Base-by-base conservation (phyloP, 1,140 invertebrate species). In the Thaumetopoea pityocampa region DNA sequence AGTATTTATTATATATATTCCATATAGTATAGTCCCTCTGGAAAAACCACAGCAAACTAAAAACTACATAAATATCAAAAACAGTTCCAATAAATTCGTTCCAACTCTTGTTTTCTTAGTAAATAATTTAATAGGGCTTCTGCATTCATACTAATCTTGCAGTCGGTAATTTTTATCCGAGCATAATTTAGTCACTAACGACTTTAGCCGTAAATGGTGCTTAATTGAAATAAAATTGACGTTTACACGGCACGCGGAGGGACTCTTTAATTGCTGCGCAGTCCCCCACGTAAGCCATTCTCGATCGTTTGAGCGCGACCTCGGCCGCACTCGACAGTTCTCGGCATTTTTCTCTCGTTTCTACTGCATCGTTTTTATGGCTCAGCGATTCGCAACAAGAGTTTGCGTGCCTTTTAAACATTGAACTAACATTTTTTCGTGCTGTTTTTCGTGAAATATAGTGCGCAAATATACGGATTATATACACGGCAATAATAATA, bases 221-320 rank as follows among this genome's bases (percentile, higher is more conserved):
- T 47, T 53, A 59, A 59, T 59, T 53, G 51, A 53, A 53, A 59
- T 45, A 42, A 45, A 59, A 53, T 53, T 43, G 43, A 53, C 50
- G 46, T 59, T 51, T 53, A 59, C 50, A 53, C 42, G 30, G 33
- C 30, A 28, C 40, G 38, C 40, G 18, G 32, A n/a, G 18, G 49
- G 37, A 17, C 11, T 50, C 46, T 50, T 11, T 59, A 59, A 59
- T 59, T 59, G 55, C 55, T 32, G 41, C 54, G 43, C 55, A 53
- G 47, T 57, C 46, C 33, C 29, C 54, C 45, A 52, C 54, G 54
- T 51, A 49, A 49, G 49, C 49, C 30, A 14, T 46, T 51, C 37
- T 43, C 16, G 20, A 34, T 37, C 29, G 16, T 36, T 26, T 22
- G 32, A 36, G 32, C 18, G 9, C n/a, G 18, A 36, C 29, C 36